Evolutionary conservation across 2,888 invertebrate species (phyloP).

Genomic region (Polyploca ridens): DNA sequence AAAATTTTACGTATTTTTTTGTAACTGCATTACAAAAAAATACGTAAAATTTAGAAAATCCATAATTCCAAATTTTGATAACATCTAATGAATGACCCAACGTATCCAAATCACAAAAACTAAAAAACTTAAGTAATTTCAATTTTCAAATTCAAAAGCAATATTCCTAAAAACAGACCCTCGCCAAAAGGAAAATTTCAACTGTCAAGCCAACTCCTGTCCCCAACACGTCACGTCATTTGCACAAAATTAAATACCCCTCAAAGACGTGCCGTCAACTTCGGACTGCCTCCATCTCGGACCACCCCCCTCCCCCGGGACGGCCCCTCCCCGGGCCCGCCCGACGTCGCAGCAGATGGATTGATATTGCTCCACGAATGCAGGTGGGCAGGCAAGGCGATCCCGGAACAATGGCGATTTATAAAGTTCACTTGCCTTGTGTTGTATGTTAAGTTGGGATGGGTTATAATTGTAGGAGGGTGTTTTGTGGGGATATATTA

Average conservation of each 20-base stretch:
- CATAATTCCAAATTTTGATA: too few relatives aligned
- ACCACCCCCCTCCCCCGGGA: background rate
- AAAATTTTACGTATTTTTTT: too few relatives aligned
- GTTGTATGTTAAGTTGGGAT: conserved; percentile 29
- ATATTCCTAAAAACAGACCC: conserved; percentile 5
- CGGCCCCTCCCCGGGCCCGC: conserved; percentile 21
- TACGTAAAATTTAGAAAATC: too few relatives aligned
- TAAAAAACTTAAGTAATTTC: too few relatives aligned
- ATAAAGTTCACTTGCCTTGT: conserved; percentile 58
- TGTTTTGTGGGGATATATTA: background rate
- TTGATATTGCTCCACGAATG: conserved; percentile 77
- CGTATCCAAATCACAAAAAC: too few relatives aligned
- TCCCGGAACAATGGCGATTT: conserved; percentile 74
- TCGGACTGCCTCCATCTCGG: conserved; percentile 26
- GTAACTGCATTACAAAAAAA: too few relatives aligned
- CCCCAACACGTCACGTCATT: conserved; percentile 58
- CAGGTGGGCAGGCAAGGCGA: conserved; percentile 71
- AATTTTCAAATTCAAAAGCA: background rate
- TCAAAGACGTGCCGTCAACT: conserved; percentile 67
- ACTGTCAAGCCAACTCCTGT: conserved; percentile 6
- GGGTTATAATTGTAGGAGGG: conserved; percentile 18
- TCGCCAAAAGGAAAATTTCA: conserved; percentile 12
- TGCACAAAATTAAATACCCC: conserved; percentile 80
- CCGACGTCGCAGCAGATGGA: conserved; percentile 67
- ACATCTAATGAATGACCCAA: too few relatives aligned